A percentile compares a stretch with the other conserved stretches of the same genome.
Conservation (phyloP, 2,888 invertebrate genomes). For the Xestobium rufovillosum region DNA sequence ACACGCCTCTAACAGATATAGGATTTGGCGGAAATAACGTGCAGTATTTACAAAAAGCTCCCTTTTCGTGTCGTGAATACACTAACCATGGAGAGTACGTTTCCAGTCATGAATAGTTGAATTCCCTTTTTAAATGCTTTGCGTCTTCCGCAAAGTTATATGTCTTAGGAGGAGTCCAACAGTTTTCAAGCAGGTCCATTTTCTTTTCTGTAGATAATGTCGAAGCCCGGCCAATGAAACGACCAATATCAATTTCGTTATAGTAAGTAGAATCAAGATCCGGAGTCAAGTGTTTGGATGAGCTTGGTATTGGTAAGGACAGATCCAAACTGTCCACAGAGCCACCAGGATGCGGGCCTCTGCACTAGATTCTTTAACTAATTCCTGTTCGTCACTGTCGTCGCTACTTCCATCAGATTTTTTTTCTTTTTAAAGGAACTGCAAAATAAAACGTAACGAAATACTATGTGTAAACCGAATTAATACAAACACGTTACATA, state of each 20-base stretch:
- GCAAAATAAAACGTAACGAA: too few species aligned
- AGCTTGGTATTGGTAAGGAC: too few species aligned
- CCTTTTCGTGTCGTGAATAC: constrained; percentile 25
- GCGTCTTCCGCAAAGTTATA: constrained; percentile 20
- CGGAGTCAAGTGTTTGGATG: constrained; percentile 5
- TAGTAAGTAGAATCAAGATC: constrained; percentile 8
- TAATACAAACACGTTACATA: too few species aligned
- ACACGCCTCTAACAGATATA: constrained; percentile 22
- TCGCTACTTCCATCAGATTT: too few species aligned
- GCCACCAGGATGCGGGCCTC: too few species aligned
- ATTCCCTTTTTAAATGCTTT: constrained; percentile 23
- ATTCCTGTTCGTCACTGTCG: too few species aligned
- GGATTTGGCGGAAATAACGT: constrained; percentile 24
- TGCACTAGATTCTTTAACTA: too few species aligned
- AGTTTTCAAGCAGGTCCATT: constrained; percentile 20
- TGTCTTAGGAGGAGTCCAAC: constrained; percentile 17
- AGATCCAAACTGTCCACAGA: too few species aligned
- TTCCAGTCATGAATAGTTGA: constrained; percentile 21
- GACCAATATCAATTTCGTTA: constrained; percentile 21
- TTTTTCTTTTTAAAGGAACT: too few species aligned
- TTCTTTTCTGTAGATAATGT: constrained; percentile 17
- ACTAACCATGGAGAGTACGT: constrained; percentile 20
- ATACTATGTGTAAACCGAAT: too few species aligned
- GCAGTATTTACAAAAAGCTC: constrained; percentile 26
- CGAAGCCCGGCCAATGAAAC: constrained; percentile 17